Base-by-base conservation (phyloP, 2,888 invertebrate species). In the Scaptomyza reducta region DNA sequence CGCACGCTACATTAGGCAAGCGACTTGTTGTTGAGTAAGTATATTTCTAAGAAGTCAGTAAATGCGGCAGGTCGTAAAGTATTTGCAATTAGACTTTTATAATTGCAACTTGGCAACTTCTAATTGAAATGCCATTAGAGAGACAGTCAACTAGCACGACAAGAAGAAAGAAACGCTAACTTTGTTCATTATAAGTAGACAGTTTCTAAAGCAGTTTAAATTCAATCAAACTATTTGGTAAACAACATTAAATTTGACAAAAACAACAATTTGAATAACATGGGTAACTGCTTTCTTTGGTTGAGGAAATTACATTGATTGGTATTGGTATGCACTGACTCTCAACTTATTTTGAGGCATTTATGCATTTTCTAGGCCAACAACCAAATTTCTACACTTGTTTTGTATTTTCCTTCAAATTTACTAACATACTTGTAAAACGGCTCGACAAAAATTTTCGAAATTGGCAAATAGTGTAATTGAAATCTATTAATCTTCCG, bases 91-190 rank as follows among this genome's bases (percentile, higher is more conserved):
- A 69, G 57, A 35, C 62, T 74, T 70, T 56, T 22, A 16, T 42
- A 74, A 82, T 64, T 82, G 33, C 33, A 57, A 45, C 33, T 66
- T 75, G 51, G 3, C 31, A 79, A 86, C 56, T 86, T 82, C 44
- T 75, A 86, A 82, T 82, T 70, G 63, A 82, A 86, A 66, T 42
- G 40, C 46, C 63, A 67, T 80, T 64, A 55, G 74, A 27, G 7
- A 22, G 38, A 35, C 47, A 46, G 41, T 22, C 57, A 31, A 41
- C 50, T 47, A 25, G 25, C 18, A 35, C 7, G 31, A 38, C 33
- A 7, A 27, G n/a, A 18, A 18, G 18, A 29, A 14, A 10, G 5
- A 55, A 59, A 44, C 4, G 11, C 9, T 33, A 47, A 18, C 41
- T 33, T 33, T 27, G 18, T 35, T n/a, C 7, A 40, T 50, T 54